phyloP scores from a whole-genome alignment of 2,113 vertebrate species.

The Bubo scandiacus region DNA sequence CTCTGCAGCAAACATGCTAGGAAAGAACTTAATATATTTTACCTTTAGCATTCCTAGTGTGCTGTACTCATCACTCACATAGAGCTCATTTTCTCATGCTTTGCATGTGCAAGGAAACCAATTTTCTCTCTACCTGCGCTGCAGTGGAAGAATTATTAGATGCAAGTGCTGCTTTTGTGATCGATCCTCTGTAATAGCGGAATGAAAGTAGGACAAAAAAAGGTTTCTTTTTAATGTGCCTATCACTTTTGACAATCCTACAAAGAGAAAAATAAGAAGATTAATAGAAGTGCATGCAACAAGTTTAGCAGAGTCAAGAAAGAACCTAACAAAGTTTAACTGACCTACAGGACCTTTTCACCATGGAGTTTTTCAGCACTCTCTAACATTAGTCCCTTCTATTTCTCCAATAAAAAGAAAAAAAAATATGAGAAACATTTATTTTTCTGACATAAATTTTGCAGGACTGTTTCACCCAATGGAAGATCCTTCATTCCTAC shows the following conservation, averaged over 20 bases:
- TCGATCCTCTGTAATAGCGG: background rate
- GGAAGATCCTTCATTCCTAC: background rate
- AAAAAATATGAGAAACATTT: background rate
- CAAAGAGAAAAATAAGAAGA: background rate
- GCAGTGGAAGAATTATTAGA: background rate
- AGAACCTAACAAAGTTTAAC: background rate
- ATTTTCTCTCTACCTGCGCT: background rate
- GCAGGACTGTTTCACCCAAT: background rate
- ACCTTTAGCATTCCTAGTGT: background rate
- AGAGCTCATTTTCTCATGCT: background rate
- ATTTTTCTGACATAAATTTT: background rate
- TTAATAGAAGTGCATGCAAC: background rate
- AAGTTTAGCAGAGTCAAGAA: background rate
- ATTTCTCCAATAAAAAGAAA: background rate
- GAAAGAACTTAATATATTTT: background rate
- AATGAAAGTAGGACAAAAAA: background rate
- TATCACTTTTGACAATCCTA: background rate
- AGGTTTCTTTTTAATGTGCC: background rate
- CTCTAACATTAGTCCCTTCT: background rate
- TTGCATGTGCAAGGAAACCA: background rate
- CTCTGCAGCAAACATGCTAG: background rate
- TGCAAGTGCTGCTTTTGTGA: background rate
- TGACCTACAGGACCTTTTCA: background rate
- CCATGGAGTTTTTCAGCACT: background rate
- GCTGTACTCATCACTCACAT: background rate